phyloP scores from a whole-genome alignment of 1,140 invertebrate species.

The Pogonomyrmex californicus region DNA sequence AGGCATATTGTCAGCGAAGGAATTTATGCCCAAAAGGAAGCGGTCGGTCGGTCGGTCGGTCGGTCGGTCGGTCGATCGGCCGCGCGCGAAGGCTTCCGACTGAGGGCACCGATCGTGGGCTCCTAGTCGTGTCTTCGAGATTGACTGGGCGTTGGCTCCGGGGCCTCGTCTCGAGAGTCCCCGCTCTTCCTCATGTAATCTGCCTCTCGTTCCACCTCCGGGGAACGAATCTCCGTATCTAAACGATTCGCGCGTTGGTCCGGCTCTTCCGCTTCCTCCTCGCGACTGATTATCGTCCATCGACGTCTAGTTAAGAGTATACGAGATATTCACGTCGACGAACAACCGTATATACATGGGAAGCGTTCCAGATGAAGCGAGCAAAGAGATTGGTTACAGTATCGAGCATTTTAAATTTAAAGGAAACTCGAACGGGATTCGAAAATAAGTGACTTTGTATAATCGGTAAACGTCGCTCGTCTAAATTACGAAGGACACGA shows the following conservation, averaged over 20 bases:
- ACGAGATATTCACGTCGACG: not conserved
- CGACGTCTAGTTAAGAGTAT: constrained; percentile 33
- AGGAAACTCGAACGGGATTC: not conserved
- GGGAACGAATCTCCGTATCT: constrained; percentile 50
- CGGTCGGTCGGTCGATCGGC: constrained; percentile 15
- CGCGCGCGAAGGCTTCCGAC: constrained; percentile 14
- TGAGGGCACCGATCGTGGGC: constrained; percentile 15
- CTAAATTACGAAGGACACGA: not conserved
- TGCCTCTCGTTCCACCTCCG: constrained; percentile 4
- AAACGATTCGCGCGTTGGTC: constrained; percentile 25
- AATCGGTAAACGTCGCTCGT: not conserved
- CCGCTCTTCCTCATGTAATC: constrained; percentile 38
- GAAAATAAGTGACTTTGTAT: not conserved
- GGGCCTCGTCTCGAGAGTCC: not conserved
- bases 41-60: constrained; percentile 18
- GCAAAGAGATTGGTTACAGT: not conserved
- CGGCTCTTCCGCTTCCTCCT: constrained; percentile 47
- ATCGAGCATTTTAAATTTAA: not conserved
- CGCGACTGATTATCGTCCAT: constrained; percentile 27
- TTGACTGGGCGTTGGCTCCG: constrained; percentile 58
- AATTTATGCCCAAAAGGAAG: constrained; percentile 60
- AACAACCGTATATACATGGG: not conserved
- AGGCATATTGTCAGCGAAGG: constrained; percentile 14
- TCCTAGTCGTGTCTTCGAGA: constrained; percentile 49
- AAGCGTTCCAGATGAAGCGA: not conserved